Evolutionary conservation across 2,797 vertebrate species (phyloP).

Genomic region (Eulemur albifrons): DNA sequence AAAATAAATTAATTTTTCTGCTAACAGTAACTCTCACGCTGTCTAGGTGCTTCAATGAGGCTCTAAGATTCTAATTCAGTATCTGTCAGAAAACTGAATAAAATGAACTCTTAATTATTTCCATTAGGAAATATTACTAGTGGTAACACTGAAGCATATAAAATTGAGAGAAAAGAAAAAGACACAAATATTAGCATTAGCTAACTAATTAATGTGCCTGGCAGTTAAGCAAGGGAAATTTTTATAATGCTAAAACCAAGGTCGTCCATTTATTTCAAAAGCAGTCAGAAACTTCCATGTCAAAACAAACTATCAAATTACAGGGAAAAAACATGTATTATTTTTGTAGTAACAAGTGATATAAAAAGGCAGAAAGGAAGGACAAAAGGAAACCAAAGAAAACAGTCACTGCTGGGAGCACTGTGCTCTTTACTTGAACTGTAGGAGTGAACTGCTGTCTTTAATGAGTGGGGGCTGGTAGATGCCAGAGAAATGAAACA

Average conservation of each 20-base stretch:
- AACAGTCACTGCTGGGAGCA: background rate
- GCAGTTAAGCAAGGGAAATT: background rate
- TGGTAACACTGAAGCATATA: background rate
- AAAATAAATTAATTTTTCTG: background rate
- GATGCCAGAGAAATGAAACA: background rate
- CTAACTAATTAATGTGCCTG: background rate
- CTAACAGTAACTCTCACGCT: background rate
- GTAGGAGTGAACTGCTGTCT: background rate
- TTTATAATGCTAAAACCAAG: conserved; percentile 35
- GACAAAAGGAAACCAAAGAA: background rate
- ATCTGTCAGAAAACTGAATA: background rate
- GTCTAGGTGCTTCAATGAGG: background rate
- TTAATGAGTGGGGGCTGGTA: background rate
- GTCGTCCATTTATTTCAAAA: background rate
- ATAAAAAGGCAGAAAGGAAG: background rate
- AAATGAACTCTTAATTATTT: conserved; percentile 39
- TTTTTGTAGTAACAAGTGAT: background rate
- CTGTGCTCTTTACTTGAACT: background rate
- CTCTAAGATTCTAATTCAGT: conserved; percentile 13
- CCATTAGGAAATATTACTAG: background rate
- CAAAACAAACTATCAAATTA: conserved; percentile 8
- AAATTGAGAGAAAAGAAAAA: background rate
- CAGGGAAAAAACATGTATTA: background rate
- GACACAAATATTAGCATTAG: background rate
- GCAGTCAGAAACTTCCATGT: background rate